Base-by-base conservation (phyloP, 2,797 vertebrate species). In the Enteromius thamalakanensis region DNA sequence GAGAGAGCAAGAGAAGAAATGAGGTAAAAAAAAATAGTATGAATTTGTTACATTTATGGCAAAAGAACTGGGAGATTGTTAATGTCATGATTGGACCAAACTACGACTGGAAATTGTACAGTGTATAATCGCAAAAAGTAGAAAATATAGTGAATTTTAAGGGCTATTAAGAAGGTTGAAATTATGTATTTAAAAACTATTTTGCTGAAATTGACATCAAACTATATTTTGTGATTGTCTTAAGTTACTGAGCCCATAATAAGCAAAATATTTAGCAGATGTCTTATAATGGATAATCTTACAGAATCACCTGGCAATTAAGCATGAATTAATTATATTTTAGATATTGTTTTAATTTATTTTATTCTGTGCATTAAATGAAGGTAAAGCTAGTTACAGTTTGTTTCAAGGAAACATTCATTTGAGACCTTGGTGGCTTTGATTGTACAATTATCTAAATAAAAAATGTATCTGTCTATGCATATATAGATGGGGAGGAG, bases 401-500 rank as follows among this genome's bases (percentile, higher is more conserved):
- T 74, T 12, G 7, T 53, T 12, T 34, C 4, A 58, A 34, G 75
- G 15, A 29, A 76, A 76, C 6, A 40, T 32, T 47, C 0, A 32
- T 64, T 67, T 49, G 11, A 79, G 45, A 65, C 7, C 6, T 53
- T 79, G 40, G 45, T 53, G 29, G 42, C 6, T 68, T 65, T 26
- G 4, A 40, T 3, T 47, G 7, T 55, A 49, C n/a, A 51, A 12
- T 75, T 45, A 12, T 45, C 29, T 45, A 1, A 45, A 65, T 23
- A 14, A 19, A 23, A 53, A 6, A 69, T 34, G 47, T 72, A 68
- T 29, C 45, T 60, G 64, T 75, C 55, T 72, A 42, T 83, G 45
- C 47, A 67, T 90, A 64, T 81, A 67, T 62, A 94, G 94, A 90
- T 88, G 87, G 88, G 89, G 95, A 90, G 60, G 91, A 90, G 12